Percentiles rank a stretch among this genome's conserved stretches.
Conservation (phyloP, 2,113 vertebrate genomes). For the Phalacrocorax carbo region DNA sequence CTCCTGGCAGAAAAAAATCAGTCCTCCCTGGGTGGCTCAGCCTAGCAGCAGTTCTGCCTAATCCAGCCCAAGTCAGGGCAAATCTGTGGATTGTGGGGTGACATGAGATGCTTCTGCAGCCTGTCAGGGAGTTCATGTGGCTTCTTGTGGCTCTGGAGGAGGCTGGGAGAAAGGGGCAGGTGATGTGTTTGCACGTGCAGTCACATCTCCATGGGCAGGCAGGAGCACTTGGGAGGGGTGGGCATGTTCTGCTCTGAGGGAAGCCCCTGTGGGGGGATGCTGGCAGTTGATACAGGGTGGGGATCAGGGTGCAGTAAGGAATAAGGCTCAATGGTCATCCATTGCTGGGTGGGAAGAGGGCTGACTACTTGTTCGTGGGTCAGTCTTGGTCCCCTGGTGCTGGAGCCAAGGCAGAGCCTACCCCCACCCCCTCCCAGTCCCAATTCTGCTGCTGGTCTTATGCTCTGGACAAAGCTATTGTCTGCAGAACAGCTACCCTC, state of each 20-base stretch:
- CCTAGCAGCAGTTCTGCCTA: not conserved
- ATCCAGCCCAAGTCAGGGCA: not conserved
- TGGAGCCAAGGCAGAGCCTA: not conserved
- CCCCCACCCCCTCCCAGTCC: too few relatives aligned
- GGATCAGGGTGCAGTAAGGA: fast-evolving
- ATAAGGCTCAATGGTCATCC: fast-evolving
- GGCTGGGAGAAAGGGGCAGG: not conserved
- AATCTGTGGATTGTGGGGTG: not conserved
- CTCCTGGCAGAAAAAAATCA: not conserved
- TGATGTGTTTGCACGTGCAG: not conserved
- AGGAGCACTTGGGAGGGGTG: not conserved
- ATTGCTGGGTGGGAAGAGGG: not conserved
- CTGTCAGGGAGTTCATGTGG: not conserved
- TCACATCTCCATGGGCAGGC: not conserved
- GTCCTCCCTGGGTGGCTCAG: not conserved
- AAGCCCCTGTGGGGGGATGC: not conserved
- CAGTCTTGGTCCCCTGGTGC: not conserved
- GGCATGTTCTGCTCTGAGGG: not conserved
- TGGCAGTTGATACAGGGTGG: not conserved
- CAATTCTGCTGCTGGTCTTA: not conserved
- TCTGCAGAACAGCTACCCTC: not conserved
- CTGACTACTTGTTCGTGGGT: not conserved
- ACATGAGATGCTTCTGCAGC: not conserved
- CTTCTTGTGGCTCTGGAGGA: not conserved
- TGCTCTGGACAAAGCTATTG: not conserved